Base-by-base conservation (phyloP, 1,140 invertebrate species). In the Drosophila watanabei region DNA sequence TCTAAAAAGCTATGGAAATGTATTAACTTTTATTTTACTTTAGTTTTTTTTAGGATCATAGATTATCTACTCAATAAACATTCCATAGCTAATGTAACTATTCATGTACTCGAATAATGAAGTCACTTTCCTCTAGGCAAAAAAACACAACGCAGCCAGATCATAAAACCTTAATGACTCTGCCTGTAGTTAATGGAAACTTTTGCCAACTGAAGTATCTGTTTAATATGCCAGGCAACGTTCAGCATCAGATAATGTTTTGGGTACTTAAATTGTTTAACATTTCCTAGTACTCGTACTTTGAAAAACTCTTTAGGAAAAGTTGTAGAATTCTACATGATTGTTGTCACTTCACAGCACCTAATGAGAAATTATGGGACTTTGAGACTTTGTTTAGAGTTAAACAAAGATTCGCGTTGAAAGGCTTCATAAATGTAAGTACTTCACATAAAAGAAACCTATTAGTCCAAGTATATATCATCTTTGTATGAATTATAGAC, bases 111-210 rank as follows among this genome's bases (percentile, higher is more conserved):
- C 20, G 13, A 18, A 33, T 30, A 72, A 59, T 73, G 16, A 72
- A 72, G 35, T 72, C 35, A 72, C 54, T 59, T 71, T 71, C 35
- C 65, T 30, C 4, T 24, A 24, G 20, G 24, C 16, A 32, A 9
- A 39, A n/a, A 37, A 32, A 54, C 37, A 58, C 11, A 7, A 24
- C 18, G 43, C 32, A 54, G 66, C n/a, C 18, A 41, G 54, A 30
- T 28, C 52, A 51, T 73, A 51, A 73, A 72, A 66, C 30, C 43
- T n/a, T 72, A 60, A 73, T 59, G 70, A 49, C 66, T 51, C 30
- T 11, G 33, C 10, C n/a, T 41, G 52, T 54, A 70, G 64, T 59
- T 72, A 41, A 59, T 73, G 66, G 70, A 73, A 73, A 73, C 70
- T 73, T 72, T 73, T 71, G 48, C 24, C 6, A 33, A 54, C 37